Base-by-base conservation (phyloP, 2,888 invertebrate species). In the Papilio protenor region DNA sequence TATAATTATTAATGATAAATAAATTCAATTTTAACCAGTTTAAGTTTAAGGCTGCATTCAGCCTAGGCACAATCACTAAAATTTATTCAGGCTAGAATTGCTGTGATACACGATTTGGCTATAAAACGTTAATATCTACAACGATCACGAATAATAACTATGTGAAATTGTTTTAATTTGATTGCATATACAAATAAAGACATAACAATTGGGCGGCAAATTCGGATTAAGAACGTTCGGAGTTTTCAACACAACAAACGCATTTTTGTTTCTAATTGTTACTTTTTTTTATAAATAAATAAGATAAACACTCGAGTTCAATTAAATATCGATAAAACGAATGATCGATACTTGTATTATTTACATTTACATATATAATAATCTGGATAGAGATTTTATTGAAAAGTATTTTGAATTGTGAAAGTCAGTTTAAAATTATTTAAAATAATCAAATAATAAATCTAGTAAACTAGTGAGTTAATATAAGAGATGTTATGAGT, bases 11-110 rank as follows among this genome's bases (percentile, higher is more conserved):
- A 11, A n/a, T 89, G 89, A 90, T 88, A 89, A 89, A 86, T 89
- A 88, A 88, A 82, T 84, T 83, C 84, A 86, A 87, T 86, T 88
- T 87, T 87, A 86, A 87, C n/a, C 45, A 90, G 82, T 88, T 88
- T 94, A 93, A 92, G 91, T 90, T 88, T 88, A 92, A 94, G 93
- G 93, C 94, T 94, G 93, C 92, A 92, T 86, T 91, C 94, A 92
- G 92, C 92, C 85, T 91, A 87, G 88, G 91, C 90, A 91, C 90
- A 89, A 91, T 92, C 91, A 92, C 91, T 89, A 92, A 91, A 91
- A 91, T 91, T 91, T 91, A 90, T 91, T 92, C 94, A 94, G 88
- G 94, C 94, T 94, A 94, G 94, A 94, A 93, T 94, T 93, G 91
- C 94, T 94, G 94, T 94, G 94, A 94, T 94, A 94, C 93, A 92